Base-by-base conservation (phyloP, 2,888 invertebrate genomes). In the Amphiduros pacificus region DNA sequence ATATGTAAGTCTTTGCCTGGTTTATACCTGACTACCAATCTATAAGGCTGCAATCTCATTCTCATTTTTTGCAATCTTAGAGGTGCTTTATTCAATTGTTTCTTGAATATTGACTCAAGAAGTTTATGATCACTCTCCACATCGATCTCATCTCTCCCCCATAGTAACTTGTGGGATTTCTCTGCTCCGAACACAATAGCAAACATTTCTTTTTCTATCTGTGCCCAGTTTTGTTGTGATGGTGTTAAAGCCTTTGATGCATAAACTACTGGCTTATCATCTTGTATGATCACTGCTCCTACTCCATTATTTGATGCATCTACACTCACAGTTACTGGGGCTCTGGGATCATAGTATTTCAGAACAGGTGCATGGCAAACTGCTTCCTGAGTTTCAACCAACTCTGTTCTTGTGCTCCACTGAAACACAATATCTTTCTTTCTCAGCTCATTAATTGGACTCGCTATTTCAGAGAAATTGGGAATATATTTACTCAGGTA, bases 51-150 rank as follows among this genome's bases (percentile, higher is more conserved):
- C 5, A 68, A 28, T 20, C 62, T 49, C 22, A 74, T 50, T 9
- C 71, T 24, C 69, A 73, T 71, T 14, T 66, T 31, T 59, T 71
- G 71, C 9, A 73, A 50, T 14, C 72, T 31, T 41, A 36, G 52
- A 20, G 66, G 68, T 26, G 65, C 67, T 36, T 60, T 50, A 5
- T 44, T 29, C 11, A 70, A 28, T 22, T 64, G 57, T 28, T 71
- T 71, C 26, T 62, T 60, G 20, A 61, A 17, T 14, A 73, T 67
- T 5, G 49, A 28, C 44, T 67, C 64, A 6, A 71, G 49, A 26
- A 68, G 69, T 44, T 70, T 69, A 56, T 72, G 72, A 26, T 66
- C 68, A 32, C 48, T 66, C 41, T 68, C 59, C 17, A 62, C 48
- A n/a, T n/a, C n/a, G 2, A 20, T 51, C 5, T 29, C 48, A 29